Conservation (phyloP, 2,797 vertebrate species). For the Gymnoscopelus braueri region DNA sequence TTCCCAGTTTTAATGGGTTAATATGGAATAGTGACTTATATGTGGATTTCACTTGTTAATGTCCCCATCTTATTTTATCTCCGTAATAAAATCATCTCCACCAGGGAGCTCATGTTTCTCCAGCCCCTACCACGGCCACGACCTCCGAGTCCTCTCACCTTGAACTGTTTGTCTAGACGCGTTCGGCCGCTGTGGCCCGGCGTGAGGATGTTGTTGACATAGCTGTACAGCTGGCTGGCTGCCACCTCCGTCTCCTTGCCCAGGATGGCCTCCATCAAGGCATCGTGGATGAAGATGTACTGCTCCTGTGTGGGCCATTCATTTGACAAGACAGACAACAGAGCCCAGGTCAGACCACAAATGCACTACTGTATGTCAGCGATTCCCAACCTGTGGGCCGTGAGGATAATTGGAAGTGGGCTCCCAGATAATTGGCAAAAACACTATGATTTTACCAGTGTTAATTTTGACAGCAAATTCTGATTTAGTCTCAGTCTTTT, state of each 20-base stretch:
- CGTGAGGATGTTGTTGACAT: conserved; percentile 89
- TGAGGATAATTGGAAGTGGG: too few relatives aligned
- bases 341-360: background rate
- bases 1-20: too few relatives aligned
- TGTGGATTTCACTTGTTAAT: too few relatives aligned
- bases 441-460: too few relatives aligned
- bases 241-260: conserved; percentile 92
- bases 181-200: conserved; percentile 86
- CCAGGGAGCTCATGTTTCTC: too few relatives aligned
- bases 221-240: conserved; percentile 88
- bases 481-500: too few relatives aligned
- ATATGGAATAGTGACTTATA: too few relatives aligned
- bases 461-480: too few relatives aligned
- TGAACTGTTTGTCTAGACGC: conserved; percentile 91
- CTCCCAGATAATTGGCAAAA: too few relatives aligned
- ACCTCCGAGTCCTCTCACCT: conserved; percentile 74
- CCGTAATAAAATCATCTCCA: too few relatives aligned
- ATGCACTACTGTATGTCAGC: background rate
- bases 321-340: background rate
- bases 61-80: too few relatives aligned
- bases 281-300: conserved; percentile 96
- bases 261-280: conserved; percentile 94
- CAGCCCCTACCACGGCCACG: too few relatives aligned
- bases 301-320: conserved; percentile 83
- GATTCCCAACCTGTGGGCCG: background rate